Base-by-base conservation (phyloP, 1,140 invertebrate species). In the Papilio polytes region DNA sequence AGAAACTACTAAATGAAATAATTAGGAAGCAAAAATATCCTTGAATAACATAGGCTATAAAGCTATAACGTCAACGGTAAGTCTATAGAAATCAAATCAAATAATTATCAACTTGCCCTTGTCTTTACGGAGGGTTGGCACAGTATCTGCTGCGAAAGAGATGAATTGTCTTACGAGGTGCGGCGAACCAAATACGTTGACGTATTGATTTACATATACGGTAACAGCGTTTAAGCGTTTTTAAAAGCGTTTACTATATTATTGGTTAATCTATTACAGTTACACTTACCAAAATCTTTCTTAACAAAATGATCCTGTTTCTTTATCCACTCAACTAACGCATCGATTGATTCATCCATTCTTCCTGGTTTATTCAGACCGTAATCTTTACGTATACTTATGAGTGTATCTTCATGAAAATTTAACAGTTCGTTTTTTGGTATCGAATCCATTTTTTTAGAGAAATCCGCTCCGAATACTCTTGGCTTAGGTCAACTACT, bases 241-340 rank as follows among this genome's bases (percentile, higher is more conserved):
- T n/a, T n/a, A n/a, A n/a, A n/a, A n/a, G n/a, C n/a, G n/a, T 53
- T 59, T 48, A 13, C 18, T 22, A 63, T 20, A 22, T 51, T 7
- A 6, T 76, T 3, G 18, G 6, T 53, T 63, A 44, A 15, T 3
- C 6, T 44, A 79, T 8, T 12, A 66, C 20, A 56, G 41, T 36
- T 48, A 31, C 73, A 85, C 87, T 88, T 77, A 90, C 89, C 63
- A 77, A 85, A 89, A 73, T 88, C 84, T 59, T 86, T 90, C 15
- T 80, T 85, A 1, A 80, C 22, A 63, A 90, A 88, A 83, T 90
- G 89, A 4, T 80, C 63, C 20, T 90, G 89, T 31, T 86, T 85
- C 22, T 82, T 82, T 0, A 88, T 46, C 89, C 88, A 90, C 7
- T 85, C 81, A 10, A 83, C 80, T 15, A 90, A 46, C 22, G 85